Evolutionary conservation across 1,140 invertebrate genomes (phyloP), one percentile per base, ranked within the genome.

Genomic region (Neodiprion virginianus): DNA sequence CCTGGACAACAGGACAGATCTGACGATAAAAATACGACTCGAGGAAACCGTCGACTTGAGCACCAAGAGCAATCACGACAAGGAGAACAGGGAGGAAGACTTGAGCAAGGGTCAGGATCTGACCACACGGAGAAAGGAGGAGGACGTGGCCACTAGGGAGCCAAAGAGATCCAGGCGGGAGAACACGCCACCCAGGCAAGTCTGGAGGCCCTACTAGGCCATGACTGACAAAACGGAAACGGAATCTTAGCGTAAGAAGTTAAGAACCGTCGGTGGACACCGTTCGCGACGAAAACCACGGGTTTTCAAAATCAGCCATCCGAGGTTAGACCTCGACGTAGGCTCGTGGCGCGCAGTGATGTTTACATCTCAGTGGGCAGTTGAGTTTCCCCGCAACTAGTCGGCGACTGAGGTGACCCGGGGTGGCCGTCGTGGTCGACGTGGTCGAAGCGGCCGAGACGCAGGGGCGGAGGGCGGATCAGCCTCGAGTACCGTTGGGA

Each of bases 51-150:
- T 88, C 11, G 87, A 88, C 73, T 79, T 89, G 0, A 87, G 83
- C 14, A 88, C 85, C 5, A 88, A 86, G 65, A 40, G 28, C 28
- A 81, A 76, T 9, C 84, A 86, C 67, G 85, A 87, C 40, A 88
- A 89, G 48, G 87, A 88, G 53, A 88, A 88, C 71, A 81, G 87
- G 1, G 88, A 87, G 0, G 85, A 89, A 67, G 88, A 89, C 80
- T 76, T 89, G 28, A 69, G 67, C 40, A 69, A 12, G 40, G 67
- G 67, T 14, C 67, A 69, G 67, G 67, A 69, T 23, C 67, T 69
- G 11, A 69, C 21, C 40, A 87, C 82, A 8, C 80, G 80, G 68
- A 80, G 80, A 69, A 88, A 86, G 78, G 86, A 88, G 0, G 85
- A 86, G 0, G 82, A 82, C 9, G 80, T 78, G 5, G 83, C 86